Base-by-base conservation (phyloP, 2,113 vertebrate genomes). In the Apus apus region DNA sequence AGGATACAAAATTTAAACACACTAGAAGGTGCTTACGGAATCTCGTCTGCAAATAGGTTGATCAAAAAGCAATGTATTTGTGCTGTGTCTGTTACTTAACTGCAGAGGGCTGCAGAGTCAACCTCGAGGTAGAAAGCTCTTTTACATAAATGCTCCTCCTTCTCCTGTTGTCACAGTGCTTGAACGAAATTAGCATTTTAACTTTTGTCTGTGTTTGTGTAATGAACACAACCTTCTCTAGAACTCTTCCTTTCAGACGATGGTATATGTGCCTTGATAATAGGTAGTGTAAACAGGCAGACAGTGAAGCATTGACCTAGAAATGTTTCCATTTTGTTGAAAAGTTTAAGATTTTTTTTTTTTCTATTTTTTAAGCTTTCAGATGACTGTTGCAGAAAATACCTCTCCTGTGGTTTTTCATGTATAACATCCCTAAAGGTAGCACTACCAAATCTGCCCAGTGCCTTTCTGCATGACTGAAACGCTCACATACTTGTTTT, bases 91-190 rank as follows among this genome's bases (percentile, higher is more conserved):
- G 30, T 54, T 62, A 34, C 53, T 83, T 85, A 91, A 26, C 96
- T 97, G 92, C 93, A 96, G 95, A 94, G 89, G 94, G 94, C 94
- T 95, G 87, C 65, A 79, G 80, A 88, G 80, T 74, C 38, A 25
- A 89, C 74, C 76, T 84, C 4, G 15, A 96, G 64, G 79, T 81
- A 89, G 67, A 86, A 95, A 90, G 30, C 75, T 89, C 72, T 95
- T 97, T 94, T 89, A 93, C 56, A 67, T 89, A 81, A 96, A 76
- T 38, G 29, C 36, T 91, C 46, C 77, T 89, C n/a, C 26, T 72
- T 56, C 54, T 90, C 34, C 26, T 72, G 53, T 67, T 71, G 64
- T 87, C 60, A n/a, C 29, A 92, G 87, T 81, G 43, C 81, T 88
- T 85, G 82, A 89, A 77, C 83, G 61, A 82, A 92, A 93, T 80